Evolutionary conservation across 53 echinoderm and acorn worm genomes (phyloP).

Genomic region (Paelopatides confundens): DNA sequence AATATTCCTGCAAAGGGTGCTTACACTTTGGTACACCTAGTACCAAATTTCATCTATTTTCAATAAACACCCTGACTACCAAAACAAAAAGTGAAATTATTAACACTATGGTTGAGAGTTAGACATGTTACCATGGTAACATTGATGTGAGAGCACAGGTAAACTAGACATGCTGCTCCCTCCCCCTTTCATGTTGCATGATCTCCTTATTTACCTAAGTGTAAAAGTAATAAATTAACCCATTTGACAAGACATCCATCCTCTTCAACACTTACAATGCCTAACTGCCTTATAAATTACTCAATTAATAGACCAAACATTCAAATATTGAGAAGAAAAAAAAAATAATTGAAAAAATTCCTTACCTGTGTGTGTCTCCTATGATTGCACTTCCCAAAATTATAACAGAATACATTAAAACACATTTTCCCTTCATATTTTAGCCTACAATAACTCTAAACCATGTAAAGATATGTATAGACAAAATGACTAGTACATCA

Average conservation of each 20-base stretch:
- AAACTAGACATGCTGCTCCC: neutral
- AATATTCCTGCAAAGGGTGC: too few relatives aligned
- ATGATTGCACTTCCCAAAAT: constrained; percentile 12
- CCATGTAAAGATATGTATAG: neutral
- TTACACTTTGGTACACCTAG: too few relatives aligned
- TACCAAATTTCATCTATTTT: too few relatives aligned
- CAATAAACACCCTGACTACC: neutral
- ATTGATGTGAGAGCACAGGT: neutral
- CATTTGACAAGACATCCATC: neutral
- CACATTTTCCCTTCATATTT: neutral
- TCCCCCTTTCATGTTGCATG: neutral
- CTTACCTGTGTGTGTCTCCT: constrained; percentile 13
- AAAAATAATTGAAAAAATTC: neutral
- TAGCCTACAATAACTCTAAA: neutral
- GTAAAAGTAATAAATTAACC: constrained; percentile 1
- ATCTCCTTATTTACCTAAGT: neutral
- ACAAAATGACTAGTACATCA: neutral
- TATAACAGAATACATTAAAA: constrained; percentile 1
- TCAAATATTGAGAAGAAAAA: neutral
- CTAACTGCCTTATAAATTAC: neutral
- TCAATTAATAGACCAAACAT: too few relatives aligned
- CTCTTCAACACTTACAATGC: neutral
- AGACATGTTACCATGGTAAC: neutral
- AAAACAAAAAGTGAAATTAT: neutral
- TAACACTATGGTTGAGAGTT: neutral